Conservation (phyloP, 1,140 invertebrate species). For the Drosophila persimilis region DNA sequence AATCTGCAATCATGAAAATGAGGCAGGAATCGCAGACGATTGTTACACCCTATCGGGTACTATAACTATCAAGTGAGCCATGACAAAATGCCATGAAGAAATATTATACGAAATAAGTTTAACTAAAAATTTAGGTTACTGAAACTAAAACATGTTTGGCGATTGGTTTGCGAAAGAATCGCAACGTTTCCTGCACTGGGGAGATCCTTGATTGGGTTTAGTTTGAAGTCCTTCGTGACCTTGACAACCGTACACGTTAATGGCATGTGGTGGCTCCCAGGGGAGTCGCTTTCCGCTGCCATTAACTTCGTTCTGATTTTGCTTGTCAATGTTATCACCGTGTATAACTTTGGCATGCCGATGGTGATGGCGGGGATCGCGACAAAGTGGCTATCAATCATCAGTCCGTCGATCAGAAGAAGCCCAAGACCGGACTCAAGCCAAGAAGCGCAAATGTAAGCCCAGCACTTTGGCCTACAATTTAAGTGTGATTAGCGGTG, state of each 20-base stretch:
- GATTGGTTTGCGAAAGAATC: slow-evolving; percentile 9
- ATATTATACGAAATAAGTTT: background rate
- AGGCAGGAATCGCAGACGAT: background rate
- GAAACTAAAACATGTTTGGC: background rate
- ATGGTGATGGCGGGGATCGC: background rate
- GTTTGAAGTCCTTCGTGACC: background rate
- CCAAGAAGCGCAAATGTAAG: no score
- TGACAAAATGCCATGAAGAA: background rate
- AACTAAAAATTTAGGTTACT: no score
- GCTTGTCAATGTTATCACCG: slow-evolving; percentile 12
- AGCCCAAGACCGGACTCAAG: no score
- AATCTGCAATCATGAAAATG: slow-evolving; percentile 31
- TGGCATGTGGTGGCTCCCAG: slow-evolving; percentile 40
- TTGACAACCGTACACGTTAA: slow-evolving; percentile 31
- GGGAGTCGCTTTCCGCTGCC: background rate
- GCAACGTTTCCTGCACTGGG: slow-evolving; percentile 52
- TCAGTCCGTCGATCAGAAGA: background rate
- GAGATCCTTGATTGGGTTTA: slow-evolving; percentile 27
- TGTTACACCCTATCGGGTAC: background rate
- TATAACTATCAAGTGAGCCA: background rate
- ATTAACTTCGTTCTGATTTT: slow-evolving; percentile 25
- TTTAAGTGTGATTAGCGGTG: slow-evolving; percentile 12
- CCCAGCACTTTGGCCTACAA: slow-evolving; percentile 1
- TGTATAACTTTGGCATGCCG: no score
- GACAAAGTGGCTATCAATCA: background rate